Base-by-base conservation (phyloP, 2,797 vertebrate species). In the Pelobates cultripes region DNA sequence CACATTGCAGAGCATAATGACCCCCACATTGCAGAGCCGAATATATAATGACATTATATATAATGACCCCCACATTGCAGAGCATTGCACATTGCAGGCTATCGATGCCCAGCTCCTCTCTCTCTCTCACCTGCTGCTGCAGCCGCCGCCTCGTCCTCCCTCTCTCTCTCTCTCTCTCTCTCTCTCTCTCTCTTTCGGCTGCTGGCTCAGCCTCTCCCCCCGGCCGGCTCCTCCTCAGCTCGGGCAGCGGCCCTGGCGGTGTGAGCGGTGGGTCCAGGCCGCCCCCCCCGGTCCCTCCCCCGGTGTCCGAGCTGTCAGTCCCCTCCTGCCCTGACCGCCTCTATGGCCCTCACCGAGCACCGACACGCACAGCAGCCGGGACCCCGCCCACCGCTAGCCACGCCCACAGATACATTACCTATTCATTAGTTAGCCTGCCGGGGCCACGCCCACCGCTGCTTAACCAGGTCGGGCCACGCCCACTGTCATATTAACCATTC, bases 221-320 rank as follows among this genome's bases (percentile, higher is more conserved):
- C 67, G 75, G 75, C 75, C 80, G 75, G 80, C 75, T 78, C 70
- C 75, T 71, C 75, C 64, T 71, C 75, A 61, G 44, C n/a, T n/a
- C 75, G 75, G 75, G 80, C 77, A 82, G 75, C 75, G 81, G 80
- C 80, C 75, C 41, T 73, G 67, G 74, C 53, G 12, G 10, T 70
- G 12, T 67, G 64, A 74, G 74, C 53, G 12, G 10, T 70, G 12
- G 55, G 51, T 74, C 66, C 66, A 69, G 13, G 14, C 55, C 4
- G 7, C 53, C 73, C 9, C 42, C 43, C 42, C 61, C 44, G 3
- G 45, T 28, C 4, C 41, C 67, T 15, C 44, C 57, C 57, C 17
- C n/a, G 7, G 43, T 51, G n/a, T n/a, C 47, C 41, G 15, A 10
- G 55, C 14, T 42, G 43, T 3, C 15, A 9, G 13, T 8, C 15